These are phyloP conservation scores for Dendrocincla tyrannina DNA, from an alignment of 2,797 vertebrate genomes.

Conservation along the genomic window DNA sequence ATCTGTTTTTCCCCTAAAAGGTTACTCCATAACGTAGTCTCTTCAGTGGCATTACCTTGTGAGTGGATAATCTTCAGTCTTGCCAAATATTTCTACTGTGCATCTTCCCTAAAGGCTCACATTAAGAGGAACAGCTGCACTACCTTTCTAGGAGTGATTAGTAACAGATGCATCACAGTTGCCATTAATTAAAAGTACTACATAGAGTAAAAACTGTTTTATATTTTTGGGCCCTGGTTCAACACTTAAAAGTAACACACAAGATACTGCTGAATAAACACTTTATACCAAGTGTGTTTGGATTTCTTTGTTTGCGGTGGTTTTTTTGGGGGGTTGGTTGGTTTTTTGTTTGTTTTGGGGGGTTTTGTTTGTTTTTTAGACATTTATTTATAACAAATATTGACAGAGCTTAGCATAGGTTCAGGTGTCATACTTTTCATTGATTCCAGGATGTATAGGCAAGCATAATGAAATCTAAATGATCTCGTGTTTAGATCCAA, in stretches of 20 bases:
- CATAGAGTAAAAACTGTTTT: background rate
- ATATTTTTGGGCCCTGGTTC: background rate
- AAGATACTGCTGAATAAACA: background rate
- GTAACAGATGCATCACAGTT: background rate
- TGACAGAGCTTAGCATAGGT: background rate
- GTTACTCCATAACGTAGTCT: background rate
- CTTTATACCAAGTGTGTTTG: background rate
- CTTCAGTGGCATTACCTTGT: background rate
- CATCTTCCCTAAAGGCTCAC: background rate
- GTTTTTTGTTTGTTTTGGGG: background rate
- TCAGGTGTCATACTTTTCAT: background rate
- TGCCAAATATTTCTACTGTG: background rate
- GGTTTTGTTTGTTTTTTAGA: background rate
- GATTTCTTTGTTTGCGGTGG: background rate
- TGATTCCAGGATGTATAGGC: background rate
- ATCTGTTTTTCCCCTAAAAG: background rate
- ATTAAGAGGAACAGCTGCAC: background rate
- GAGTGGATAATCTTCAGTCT: background rate
- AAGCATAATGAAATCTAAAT: background rate
- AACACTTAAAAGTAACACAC: background rate
- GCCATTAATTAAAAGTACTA: background rate
- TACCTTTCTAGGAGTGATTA: background rate
- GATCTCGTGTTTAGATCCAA: background rate
- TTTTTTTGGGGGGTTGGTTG: background rate
- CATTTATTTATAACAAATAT: background rate